A percentile compares a stretch with the other conserved stretches of the same genome.
phyloP scores from a whole-genome alignment of 2,888 invertebrate genomes.

The Plagiodera versicolora region DNA sequence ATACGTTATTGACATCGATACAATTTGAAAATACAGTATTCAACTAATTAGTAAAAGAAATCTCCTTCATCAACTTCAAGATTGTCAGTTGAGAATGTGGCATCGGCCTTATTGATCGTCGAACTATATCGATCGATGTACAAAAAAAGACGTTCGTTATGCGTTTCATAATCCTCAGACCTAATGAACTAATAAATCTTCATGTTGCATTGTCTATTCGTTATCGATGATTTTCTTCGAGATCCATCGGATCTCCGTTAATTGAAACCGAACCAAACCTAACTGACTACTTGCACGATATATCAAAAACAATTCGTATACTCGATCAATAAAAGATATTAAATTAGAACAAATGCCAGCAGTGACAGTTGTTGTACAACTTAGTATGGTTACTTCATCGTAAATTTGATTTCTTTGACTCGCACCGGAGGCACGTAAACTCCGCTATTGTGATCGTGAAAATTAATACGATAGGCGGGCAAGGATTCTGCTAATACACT shows the following conservation, averaged over 20 bases:
- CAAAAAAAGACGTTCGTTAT: neutral
- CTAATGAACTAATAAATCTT: neutral
- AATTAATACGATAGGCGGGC: neutral
- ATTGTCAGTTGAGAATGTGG: too few relatives aligned
- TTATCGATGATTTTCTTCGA: neutral
- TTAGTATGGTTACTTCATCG: conserved; percentile 19
- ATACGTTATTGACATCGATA: too few relatives aligned
- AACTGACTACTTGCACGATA: conserved; percentile 5
- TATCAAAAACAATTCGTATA: conserved; percentile 14
- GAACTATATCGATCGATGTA: too few relatives aligned
- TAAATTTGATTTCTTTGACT: conserved; percentile 25
- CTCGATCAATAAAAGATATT: conserved; percentile 28
- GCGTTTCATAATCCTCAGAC: neutral
- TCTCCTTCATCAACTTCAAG: too few relatives aligned
- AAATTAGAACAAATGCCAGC: conserved; percentile 32
- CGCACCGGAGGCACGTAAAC: conserved; percentile 24
- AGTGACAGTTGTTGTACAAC: conserved; percentile 29
- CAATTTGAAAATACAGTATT: too few relatives aligned
- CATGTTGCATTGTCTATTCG: neutral
- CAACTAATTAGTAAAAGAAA: too few relatives aligned
- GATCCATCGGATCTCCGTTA: conserved; percentile 1
- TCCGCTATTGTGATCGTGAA: conserved; percentile 26
- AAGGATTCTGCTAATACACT: neutral
- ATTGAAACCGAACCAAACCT: conserved; percentile 5
- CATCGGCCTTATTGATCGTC: too few relatives aligned